Percentiles rank a stretch among this genome's conserved stretches.
phyloP scores from a whole-genome alignment of 1,140 invertebrate genomes.

The Popillia japonica region DNA sequence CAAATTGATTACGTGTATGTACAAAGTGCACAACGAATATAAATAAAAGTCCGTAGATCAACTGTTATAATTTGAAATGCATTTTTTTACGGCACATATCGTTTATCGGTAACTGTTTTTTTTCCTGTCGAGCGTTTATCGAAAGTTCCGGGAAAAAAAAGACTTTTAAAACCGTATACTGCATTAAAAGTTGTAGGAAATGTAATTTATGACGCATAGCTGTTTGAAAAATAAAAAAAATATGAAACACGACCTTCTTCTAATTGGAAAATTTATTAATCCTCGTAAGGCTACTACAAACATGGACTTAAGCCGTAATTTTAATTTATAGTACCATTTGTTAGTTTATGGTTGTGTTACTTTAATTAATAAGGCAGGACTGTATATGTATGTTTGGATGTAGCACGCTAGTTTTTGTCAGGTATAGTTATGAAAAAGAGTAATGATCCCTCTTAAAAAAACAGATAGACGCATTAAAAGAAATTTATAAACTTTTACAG shows the following conservation, averaged over 20 bases:
- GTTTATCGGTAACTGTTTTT: not conserved
- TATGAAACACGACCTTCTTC: not conserved
- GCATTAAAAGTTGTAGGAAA: not conserved
- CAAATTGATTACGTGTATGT: slow-evolving; percentile 26
- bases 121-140: not conserved
- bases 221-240: not conserved
- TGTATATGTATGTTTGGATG: not conserved
- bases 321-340: not conserved
- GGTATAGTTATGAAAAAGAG: no score
- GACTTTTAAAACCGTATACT: not conserved
- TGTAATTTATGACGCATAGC: not conserved
- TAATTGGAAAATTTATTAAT: slow-evolving; percentile 8
- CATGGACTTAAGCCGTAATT: not conserved
- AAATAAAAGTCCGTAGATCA: not conserved
- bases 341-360: not conserved
- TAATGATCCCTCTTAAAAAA: no score
- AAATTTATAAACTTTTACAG: no score
- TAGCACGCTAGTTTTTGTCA: no score
- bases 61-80: slow-evolving; percentile 13
- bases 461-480: no score
- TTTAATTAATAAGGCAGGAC: not conserved
- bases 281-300: not conserved
- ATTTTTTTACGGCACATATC: not conserved
- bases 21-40: not conserved
- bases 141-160: not conserved